phyloP scores from a whole-genome alignment of 2,113 vertebrate genomes.

The Casuarius casuarius region DNA sequence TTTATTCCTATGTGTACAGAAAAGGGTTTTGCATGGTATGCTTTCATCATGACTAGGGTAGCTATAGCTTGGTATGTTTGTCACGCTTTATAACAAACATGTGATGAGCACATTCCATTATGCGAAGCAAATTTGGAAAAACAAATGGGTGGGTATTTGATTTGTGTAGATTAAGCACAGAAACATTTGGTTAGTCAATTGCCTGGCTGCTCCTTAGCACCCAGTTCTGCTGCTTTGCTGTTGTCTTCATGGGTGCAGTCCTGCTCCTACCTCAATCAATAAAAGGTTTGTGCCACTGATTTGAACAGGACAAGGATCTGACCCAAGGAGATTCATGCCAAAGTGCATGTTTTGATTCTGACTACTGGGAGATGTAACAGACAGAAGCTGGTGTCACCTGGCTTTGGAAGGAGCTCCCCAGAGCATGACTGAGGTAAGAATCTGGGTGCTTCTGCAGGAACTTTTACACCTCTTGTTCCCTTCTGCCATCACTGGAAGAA shows the following conservation, averaged over 20 bases:
- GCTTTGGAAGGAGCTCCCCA: background rate
- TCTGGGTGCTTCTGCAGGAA: background rate
- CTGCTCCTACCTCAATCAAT: background rate
- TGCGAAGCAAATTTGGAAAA: background rate
- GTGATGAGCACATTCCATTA: background rate
- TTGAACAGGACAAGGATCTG: background rate
- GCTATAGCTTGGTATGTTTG: background rate
- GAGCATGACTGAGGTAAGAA: background rate
- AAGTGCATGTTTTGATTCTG: background rate
- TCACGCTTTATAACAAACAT: background rate
- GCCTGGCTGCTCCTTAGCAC: background rate
- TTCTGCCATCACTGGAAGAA: background rate
- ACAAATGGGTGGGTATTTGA: background rate
- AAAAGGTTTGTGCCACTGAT: background rate
- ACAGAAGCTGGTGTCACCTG: background rate
- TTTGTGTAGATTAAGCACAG: background rate
- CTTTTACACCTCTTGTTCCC: background rate
- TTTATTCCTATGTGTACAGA: background rate
- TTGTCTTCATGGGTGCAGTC: background rate
- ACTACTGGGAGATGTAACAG: background rate
- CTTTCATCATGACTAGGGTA: background rate
- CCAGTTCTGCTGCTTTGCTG: background rate
- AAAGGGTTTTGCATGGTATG: background rate
- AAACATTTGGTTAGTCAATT: background rate
- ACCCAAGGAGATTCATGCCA: background rate